phyloP scores from a whole-genome alignment of 30 jellyfish, hydroid and myxozoan species.

The Chironex yamaguchii region DNA sequence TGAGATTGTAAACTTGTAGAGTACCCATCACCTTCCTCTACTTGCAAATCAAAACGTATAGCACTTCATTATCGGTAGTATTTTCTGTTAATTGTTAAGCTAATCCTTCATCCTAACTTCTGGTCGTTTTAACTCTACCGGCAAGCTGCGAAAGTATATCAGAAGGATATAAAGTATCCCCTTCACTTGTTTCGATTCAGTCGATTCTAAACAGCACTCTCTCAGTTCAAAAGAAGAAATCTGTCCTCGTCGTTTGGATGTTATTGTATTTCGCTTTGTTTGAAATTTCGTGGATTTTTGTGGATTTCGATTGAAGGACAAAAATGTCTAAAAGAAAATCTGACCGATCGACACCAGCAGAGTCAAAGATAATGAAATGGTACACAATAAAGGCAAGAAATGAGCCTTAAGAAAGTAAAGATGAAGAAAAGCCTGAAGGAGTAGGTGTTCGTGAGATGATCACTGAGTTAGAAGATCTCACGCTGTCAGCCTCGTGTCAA shows the following conservation, averaged over 20 bases:
- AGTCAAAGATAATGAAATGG: constrained; percentile 5
- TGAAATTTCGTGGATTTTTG: background rate
- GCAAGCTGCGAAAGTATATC: too few species aligned
- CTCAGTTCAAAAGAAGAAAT: too few species aligned
- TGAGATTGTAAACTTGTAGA: too few species aligned
- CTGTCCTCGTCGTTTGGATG: background rate
- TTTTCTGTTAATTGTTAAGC: background rate
- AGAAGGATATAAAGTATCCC: too few species aligned
- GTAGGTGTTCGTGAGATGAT: constrained; percentile 7
- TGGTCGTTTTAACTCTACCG: too few species aligned
- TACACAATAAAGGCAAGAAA: constrained; percentile 5
- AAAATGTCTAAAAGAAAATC: constrained; percentile 8
- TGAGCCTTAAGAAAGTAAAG: constrained; percentile 7
- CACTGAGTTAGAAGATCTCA: constrained; percentile 9
- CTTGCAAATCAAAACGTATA: background rate
- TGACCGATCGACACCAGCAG: constrained; percentile 10
- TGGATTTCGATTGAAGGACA: background rate
- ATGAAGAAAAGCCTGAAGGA: constrained; percentile 1
- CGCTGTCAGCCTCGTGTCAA: constrained; percentile 2
- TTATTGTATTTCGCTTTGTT: background rate
- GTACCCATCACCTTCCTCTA: constrained; percentile 18
- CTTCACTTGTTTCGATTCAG: background rate
- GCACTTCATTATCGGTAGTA: background rate
- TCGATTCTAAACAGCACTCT: background rate
- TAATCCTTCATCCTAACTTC: background rate